Percentiles rank a stretch among this genome's conserved stretches.
Conservation (phyloP, 2,888 invertebrate genomes). For the Acanthacorydalis orientalis region DNA sequence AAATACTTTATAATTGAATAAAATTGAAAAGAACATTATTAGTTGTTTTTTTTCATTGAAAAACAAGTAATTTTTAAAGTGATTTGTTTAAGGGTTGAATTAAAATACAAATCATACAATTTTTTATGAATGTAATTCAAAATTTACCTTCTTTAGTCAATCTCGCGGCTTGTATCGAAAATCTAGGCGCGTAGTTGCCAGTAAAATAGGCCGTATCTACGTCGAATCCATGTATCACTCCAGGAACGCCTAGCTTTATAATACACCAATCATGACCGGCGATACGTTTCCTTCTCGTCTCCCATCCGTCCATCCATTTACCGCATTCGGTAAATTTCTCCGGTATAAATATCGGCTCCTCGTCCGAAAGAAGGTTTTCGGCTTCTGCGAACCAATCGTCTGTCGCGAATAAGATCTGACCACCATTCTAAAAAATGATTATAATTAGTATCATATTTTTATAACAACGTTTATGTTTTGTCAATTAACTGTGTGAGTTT, state of each 20-base stretch:
- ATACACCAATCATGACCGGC: slow-evolving; percentile 47
- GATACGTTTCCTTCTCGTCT: slow-evolving; percentile 40
- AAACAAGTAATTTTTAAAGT: slow-evolving; percentile 10
- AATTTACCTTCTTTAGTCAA: slow-evolving; percentile 33
- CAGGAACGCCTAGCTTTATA: slow-evolving; percentile 35
- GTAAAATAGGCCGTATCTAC: slow-evolving; percentile 46
- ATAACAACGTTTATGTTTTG: slow-evolving; percentile 1
- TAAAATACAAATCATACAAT: no score
- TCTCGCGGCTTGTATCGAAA: slow-evolving; percentile 40
- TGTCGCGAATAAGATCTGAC: slow-evolving; percentile 38
- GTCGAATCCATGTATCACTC: slow-evolving; percentile 33
- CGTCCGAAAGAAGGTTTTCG: slow-evolving; percentile 36
- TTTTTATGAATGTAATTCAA: no score
- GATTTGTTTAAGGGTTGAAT: no score
- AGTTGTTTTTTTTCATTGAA: slow-evolving; percentile 11
- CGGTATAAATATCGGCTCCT: slow-evolving; percentile 35
- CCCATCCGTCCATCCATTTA: slow-evolving; percentile 57
- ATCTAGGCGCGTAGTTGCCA: slow-evolving; percentile 42
- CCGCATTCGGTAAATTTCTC: slow-evolving; percentile 42
- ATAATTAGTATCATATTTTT: slow-evolving; percentile 3
- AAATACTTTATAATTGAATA: slow-evolving; percentile 1
- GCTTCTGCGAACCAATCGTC: slow-evolving; percentile 47
- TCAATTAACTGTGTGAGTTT: not conserved
- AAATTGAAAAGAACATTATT: no score
- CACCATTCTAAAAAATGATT: slow-evolving; percentile 31